Evolutionary conservation across 2,113 vertebrate genomes (phyloP).

Genomic region (Scophthalmus maximus): DNA sequence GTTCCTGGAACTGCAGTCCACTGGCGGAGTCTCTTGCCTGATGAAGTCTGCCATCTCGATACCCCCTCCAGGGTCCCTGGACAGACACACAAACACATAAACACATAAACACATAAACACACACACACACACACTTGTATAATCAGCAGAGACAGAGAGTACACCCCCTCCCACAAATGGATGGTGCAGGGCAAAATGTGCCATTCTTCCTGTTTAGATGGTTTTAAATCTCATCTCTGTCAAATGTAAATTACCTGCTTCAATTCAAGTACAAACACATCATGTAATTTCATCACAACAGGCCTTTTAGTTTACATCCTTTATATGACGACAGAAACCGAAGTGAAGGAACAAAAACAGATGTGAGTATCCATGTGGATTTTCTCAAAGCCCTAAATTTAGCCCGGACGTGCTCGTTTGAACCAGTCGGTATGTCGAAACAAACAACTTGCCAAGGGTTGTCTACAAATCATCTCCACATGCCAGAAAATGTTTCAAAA

Average conservation of each 20-base stretch:
- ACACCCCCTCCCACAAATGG: background rate
- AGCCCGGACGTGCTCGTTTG: conserved; percentile 62
- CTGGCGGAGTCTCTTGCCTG: conserved; percentile 95
- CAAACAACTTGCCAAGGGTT: conserved; percentile 50
- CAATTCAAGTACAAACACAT: background rate
- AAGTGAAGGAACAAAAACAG: conserved; percentile 29
- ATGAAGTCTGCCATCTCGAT: conserved; percentile 98
- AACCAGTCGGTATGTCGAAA: conserved; percentile 60
- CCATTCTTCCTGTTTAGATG: background rate
- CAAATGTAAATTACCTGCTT: background rate
- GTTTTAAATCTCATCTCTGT: background rate
- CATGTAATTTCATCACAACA: conserved; percentile 14
- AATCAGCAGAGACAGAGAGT: background rate
- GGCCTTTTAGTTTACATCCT: conserved; percentile 18
- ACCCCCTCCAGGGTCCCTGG: conserved; percentile 96
- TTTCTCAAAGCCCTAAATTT: conserved; percentile 59
- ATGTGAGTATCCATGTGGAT: conserved; percentile 24
- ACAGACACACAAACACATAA: conserved; percentile 32
- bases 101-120: conserved; percentile 13
- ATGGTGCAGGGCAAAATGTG: background rate
- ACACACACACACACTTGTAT: conserved; percentile 22
- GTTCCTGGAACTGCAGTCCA: conserved; percentile 98
- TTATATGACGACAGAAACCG: conserved; percentile 14
- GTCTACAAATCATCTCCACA: conserved; percentile 70
- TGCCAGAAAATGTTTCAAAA: conserved; percentile 52